Evolutionary conservation across 2,797 vertebrate genomes (phyloP), one percentile per base, ranked within the genome.

Genomic region (Zenarchopterus dispar): DNA sequence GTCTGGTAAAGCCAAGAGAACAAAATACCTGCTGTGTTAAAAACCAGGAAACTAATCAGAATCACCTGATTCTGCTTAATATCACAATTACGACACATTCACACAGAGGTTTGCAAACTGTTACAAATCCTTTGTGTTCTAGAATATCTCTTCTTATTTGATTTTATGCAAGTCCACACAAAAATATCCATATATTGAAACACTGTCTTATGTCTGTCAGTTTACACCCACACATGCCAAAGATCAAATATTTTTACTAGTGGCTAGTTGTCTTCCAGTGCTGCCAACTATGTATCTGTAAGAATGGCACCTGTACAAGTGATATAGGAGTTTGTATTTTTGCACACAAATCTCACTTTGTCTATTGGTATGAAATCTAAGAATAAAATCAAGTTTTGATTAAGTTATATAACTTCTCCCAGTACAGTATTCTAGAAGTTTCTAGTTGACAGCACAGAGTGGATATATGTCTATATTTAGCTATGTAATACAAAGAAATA

Each of bases 21-120:
- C 0, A 51, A 59, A 62, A 51, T 59, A 3, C 31, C 36, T 56
- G n/a, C n/a, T n/a, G 22, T 28, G n/a, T 15, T 18, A 36, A 50
- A 5, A 1, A 13, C 42, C 16, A 31, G 18, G 18, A 24, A 17
- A 24, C 19, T 15, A n/a, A 22, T 44, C 24, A n/a, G 3, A 2
- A 39, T 15, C 4, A 5, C 23, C 5, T 8, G 23, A 8, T 21
- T 8, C 8, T 39, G n/a, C 6, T 7, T 17, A 6, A 19, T n/a
- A 5, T 15, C 42, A 9, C n/a, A 21, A 42, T n/a, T 23, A 22
- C 6, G 2, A 6, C 8, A 16, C 18, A 43, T 8, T 21, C 23
- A 31, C 13, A 36, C 6, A 8, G 9, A 23, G 45, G 43, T 46
- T 33, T 46, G 18, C 23, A 5, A 36, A 36, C 15, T 36, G 44